A percentile compares a stretch with the other conserved stretches of the same genome.
These are phyloP conservation scores for Rhabdophis nuchalis DNA, from an alignment of 2,797 vertebrate species.

Conservation along the genomic window DNA sequence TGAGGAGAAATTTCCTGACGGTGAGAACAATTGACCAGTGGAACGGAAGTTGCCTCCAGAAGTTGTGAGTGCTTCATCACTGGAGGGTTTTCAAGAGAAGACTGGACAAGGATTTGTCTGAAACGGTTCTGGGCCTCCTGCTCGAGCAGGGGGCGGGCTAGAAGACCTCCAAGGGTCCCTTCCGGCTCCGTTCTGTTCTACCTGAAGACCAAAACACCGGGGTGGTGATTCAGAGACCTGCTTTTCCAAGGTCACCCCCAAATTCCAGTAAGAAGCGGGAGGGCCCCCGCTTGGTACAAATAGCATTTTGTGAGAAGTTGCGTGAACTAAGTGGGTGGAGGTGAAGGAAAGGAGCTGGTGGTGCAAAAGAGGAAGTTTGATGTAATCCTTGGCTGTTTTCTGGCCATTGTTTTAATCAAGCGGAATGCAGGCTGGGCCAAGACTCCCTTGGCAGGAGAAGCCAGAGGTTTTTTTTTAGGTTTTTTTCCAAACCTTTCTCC, in stretches of 20 bases:
- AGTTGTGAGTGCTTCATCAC: no score
- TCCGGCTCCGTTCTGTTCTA: background rate
- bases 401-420: slow-evolving; percentile 80
- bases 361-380: slow-evolving; percentile 72
- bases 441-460: slow-evolving; percentile 68
- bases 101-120: no score
- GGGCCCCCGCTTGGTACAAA: background rate
- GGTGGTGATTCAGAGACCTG: background rate
- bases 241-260: background rate
- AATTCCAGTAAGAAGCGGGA: background rate
- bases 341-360: slow-evolving; percentile 40
- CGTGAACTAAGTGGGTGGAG: slow-evolving; percentile 38
- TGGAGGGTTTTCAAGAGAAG: no score
- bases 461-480: slow-evolving; percentile 12
- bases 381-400: slow-evolving; percentile 76
- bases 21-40: no score
- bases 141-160: no score
- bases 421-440: slow-evolving; percentile 73
- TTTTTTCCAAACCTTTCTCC: background rate
- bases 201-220: background rate
- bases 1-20: no score
- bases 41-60: no score
- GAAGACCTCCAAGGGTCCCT: no score
- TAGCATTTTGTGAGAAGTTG: slow-evolving; percentile 17
- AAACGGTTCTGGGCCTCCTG: no score